A percentile compares a stretch with the other conserved stretches of the same genome.
Conservation (phyloP, 2,797 vertebrate species). For the Malurus leucopterus region DNA sequence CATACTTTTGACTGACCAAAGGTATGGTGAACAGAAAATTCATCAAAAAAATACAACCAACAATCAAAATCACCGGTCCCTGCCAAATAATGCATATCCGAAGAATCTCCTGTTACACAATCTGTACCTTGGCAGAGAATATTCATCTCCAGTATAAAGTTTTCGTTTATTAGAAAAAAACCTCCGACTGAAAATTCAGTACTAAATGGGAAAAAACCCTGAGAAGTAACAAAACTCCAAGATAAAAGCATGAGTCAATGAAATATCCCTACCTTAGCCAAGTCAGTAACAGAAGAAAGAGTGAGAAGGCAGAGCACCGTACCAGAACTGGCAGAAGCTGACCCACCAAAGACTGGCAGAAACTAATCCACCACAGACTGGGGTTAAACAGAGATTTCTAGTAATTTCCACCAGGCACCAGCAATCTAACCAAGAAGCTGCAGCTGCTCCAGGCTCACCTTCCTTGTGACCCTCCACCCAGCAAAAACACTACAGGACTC, state of each 20-base stretch:
- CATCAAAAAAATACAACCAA: background rate
- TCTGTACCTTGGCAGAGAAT: background rate
- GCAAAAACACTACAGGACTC: background rate
- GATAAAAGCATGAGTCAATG: background rate
- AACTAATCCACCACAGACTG: background rate
- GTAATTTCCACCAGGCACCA: background rate
- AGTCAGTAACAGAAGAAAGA: background rate
- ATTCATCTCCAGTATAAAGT: background rate
- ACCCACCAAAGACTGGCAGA: background rate
- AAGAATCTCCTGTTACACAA: background rate
- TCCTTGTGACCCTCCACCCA: background rate
- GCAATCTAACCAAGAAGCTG: background rate
- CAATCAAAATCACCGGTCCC: background rate
- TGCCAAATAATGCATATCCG: rapidly evolving
- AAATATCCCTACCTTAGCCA: background rate
- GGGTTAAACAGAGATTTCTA: background rate
- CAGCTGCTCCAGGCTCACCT: background rate
- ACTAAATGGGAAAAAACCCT: background rate
- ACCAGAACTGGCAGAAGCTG: background rate
- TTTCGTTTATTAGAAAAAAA: background rate
- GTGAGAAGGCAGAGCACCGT: background rate
- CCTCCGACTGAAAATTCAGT: background rate
- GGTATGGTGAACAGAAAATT: background rate
- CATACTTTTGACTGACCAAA: background rate
- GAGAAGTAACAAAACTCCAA: background rate